phyloP scores from a whole-genome alignment of 2,797 vertebrate genomes.

The Oophaga sylvatica region DNA sequence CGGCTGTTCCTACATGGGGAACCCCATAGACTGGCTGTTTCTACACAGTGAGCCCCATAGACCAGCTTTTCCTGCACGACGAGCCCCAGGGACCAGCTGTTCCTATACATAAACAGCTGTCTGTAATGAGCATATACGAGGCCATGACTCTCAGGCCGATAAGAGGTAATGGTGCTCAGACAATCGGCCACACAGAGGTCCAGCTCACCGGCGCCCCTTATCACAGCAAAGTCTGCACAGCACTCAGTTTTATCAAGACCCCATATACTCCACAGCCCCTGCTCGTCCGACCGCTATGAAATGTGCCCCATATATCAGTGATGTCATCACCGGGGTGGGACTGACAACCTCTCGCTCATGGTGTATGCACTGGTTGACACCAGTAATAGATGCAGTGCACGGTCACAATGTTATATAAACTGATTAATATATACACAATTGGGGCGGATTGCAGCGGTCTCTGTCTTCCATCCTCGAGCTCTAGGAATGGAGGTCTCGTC shows the following conservation, averaged over 20 bases:
- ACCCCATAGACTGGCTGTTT: too few species aligned
- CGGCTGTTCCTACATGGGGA: too few species aligned
- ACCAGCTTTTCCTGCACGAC: too few species aligned
- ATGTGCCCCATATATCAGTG: neutral
- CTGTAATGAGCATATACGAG: neutral
- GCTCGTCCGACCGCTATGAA: neutral
- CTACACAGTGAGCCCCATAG: too few species aligned
- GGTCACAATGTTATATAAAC: neutral
- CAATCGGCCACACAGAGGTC: neutral
- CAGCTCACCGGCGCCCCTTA: neutral
- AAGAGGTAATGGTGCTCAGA: neutral
- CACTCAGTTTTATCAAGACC: conserved; percentile 38
- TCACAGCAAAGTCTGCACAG: neutral
- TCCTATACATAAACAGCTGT: neutral
- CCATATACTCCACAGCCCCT: conserved; percentile 32
- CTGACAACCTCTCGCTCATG: neutral
- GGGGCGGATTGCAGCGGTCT: neutral
- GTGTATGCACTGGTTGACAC: neutral
- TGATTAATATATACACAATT: neutral
- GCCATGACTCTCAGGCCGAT: conserved; percentile 2
- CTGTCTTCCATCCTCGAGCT: neutral
- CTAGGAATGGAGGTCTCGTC: neutral
- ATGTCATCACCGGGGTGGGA: neutral
- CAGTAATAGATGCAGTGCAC: neutral
- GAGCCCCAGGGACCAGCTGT: too few species aligned